Evolutionary conservation across 1,140 invertebrate species (phyloP), one percentile per base, ranked within the genome.

Genomic region (Bilobella aurantiaca): DNA sequence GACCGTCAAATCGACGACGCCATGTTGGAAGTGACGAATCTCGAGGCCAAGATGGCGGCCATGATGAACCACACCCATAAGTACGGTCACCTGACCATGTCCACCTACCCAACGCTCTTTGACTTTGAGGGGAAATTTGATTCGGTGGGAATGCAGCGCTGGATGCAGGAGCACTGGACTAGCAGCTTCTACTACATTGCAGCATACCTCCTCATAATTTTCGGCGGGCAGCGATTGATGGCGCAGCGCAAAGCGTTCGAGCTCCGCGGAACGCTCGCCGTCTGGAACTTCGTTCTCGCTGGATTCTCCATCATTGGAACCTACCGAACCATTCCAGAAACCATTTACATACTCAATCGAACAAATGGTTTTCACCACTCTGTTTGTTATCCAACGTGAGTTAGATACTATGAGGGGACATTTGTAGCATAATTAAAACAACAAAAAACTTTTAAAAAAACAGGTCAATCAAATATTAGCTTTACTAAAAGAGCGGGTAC

Each of bases 111-210:
- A 3, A 72, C 67, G 30, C 58, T 65, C n/a, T 69, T 72, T 57
- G 65, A 69, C 16, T 72, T 72, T 61, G 70, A 72, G 30, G 53
- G 67, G 47, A 69, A 69, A 25, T 72, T 72, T 34, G 67, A 72
- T 23, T 58, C 63, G 28, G 28, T 67, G 3, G 28, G 53, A 27
- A 30, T 64, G 1, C 53, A 66, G 12, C 59, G 77, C 60, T 84
- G 82, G 79, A 83, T 84, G 82, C 73, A 77, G 29, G 72, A 77
- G 30, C 79, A 83, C 71, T 84, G 83, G 83, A 77, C 79, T 64
- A 79, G 80, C 31, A 65, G 62, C 59, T 77, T 83, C 63, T 76
- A 76, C 63, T 74, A 71, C 42, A 76, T 79, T 1, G 58, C 53
- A 1, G 46, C 57, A 5, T 73, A 73, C 64, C 58, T 72, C 29